Evolutionary conservation across 2,888 invertebrate genomes (phyloP).

Genomic region (Parelbella ahira): DNA sequence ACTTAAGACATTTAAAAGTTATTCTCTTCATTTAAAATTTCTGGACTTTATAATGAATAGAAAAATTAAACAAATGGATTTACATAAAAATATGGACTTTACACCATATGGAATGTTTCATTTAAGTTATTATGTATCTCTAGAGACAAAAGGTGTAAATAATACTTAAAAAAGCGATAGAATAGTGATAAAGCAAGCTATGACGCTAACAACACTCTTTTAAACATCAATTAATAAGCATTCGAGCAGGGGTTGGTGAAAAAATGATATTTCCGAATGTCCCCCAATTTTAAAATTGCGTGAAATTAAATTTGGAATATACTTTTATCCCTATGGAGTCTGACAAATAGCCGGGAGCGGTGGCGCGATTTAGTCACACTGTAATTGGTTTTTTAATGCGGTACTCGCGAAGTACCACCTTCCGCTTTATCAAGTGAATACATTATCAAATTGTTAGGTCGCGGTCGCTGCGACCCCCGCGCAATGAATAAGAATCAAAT

Average conservation of each 20-base stretch:
- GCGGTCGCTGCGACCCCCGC: conserved; percentile 58
- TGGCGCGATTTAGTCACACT: conserved; percentile 74
- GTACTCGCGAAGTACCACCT: conserved; percentile 74
- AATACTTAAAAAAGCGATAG: no score
- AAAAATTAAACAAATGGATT: no score
- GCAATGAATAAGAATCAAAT: conserved; percentile 77
- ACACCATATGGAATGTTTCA: no score
- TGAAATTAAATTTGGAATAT: conserved; percentile 80
- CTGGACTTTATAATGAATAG: no score
- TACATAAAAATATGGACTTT: no score
- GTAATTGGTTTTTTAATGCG: conserved; percentile 81
- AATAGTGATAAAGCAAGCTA: no score
- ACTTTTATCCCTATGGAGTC: conserved; percentile 75
- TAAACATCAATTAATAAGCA: conserved; percentile 61
- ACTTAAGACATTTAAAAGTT: no score
- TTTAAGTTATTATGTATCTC: no score
- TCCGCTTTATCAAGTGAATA: conserved; percentile 80
- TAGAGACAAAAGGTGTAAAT: no score
- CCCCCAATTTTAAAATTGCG: conserved; percentile 76
- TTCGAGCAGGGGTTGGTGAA: conserved; percentile 58
- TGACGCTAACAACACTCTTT: conserved; percentile 26
- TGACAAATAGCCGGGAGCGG: conserved; percentile 76
- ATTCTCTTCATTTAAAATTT: no score
- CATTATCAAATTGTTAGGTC: conserved; percentile 79
- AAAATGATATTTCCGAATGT: conserved; percentile 62